These are phyloP conservation scores for Crepidodera aurea DNA, from an alignment of 2,888 invertebrate genomes.

Conservation along the genomic window DNA sequence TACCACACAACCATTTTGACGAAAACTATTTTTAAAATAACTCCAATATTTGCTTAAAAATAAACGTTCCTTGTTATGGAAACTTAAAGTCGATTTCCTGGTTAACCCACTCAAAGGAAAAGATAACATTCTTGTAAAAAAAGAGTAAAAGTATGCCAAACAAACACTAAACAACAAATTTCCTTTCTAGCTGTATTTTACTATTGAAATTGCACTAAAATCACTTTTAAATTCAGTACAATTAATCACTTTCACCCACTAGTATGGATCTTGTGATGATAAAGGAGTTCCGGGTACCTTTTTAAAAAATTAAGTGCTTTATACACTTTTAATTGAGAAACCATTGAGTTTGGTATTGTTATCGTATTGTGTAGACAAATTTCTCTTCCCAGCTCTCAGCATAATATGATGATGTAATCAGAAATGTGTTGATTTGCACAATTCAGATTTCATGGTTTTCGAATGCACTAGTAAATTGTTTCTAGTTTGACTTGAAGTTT, in stretches of 20 bases:
- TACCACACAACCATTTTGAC: too few species aligned
- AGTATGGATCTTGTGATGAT: background rate
- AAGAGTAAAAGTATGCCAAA: slow-evolving; percentile 3
- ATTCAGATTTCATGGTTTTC: background rate
- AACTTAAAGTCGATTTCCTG: slow-evolving; percentile 1
- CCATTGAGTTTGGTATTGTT: background rate
- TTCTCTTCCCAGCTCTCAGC: slow-evolving; percentile 1
- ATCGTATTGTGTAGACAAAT: slow-evolving; percentile 4
- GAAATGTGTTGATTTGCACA: background rate
- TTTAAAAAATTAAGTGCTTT: slow-evolving; percentile 10
- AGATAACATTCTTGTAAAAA: background rate
- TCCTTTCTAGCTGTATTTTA: background rate
- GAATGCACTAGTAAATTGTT: too few species aligned
- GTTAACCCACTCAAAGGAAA: background rate
- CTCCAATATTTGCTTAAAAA: too few species aligned
- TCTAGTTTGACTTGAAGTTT: too few species aligned
- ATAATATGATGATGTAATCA: background rate
- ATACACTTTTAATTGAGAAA: background rate
- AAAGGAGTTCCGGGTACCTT: slow-evolving; percentile 7
- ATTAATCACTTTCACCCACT: slow-evolving; percentile 11
- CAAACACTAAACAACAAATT: slow-evolving; percentile 3
- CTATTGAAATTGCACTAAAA: background rate
- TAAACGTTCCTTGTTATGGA: background rate
- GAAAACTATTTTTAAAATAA: too few species aligned
- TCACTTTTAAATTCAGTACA: background rate